These are phyloP conservation scores for Spondyliosoma cantharus DNA, from an alignment of 2,797 vertebrate species.

Conservation along the genomic window DNA sequence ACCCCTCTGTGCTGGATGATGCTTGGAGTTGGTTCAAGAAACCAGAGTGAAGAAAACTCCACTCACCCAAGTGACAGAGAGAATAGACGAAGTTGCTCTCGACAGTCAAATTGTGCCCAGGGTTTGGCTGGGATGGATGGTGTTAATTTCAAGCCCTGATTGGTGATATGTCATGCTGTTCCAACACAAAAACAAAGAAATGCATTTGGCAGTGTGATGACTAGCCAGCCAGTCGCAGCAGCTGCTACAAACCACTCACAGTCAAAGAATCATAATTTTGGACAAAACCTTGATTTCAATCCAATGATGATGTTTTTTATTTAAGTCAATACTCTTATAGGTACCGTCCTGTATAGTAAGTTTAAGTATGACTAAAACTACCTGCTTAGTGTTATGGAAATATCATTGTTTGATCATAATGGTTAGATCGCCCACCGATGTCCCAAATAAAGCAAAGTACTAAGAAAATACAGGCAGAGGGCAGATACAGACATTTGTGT, in stretches of 20 bases:
- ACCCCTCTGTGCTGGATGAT: not conserved
- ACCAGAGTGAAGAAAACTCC: constrained; percentile 20
- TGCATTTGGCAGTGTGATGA: constrained; percentile 32
- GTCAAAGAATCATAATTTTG: constrained; percentile 28
- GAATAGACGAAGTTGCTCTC: constrained; percentile 18
- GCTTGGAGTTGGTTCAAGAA: constrained; percentile 31
- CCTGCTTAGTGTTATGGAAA: not conserved
- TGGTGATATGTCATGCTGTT: constrained; percentile 46
- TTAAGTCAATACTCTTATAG: not conserved
- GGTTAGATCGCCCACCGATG: no score
- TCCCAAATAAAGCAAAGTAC: no score
- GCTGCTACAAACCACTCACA: constrained; percentile 18
- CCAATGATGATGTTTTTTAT: constrained; percentile 9
- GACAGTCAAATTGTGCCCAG: constrained; percentile 20
- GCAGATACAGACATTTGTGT: no score
- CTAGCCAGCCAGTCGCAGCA: constrained; percentile 22
- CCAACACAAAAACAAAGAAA: constrained; percentile 51
- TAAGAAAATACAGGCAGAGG: no score
- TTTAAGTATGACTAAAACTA: not conserved
- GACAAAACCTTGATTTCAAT: constrained; percentile 14
- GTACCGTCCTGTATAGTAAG: not conserved
- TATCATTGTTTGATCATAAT: not conserved
- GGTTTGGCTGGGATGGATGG: constrained; percentile 31
- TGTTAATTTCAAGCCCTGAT: constrained; percentile 40
- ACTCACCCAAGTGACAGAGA: constrained; percentile 25